A percentile compares a stretch with the other conserved stretches of the same genome.
phyloP scores from a whole-genome alignment of 2,888 invertebrate genomes.

The Odontothrips loti region DNA sequence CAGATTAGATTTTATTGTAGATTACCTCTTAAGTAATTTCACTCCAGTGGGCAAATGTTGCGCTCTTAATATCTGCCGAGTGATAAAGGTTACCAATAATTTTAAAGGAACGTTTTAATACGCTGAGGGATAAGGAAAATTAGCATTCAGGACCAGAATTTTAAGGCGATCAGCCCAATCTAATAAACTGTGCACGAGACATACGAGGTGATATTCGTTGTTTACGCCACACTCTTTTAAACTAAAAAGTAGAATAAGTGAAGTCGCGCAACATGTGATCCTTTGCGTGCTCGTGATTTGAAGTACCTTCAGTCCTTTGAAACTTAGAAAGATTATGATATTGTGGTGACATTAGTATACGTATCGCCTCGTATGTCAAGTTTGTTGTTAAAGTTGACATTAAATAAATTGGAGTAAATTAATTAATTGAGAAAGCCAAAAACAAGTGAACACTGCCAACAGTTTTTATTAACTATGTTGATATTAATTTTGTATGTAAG shows the following conservation, averaged over 20 bases:
- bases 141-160: constrained; percentile 1
- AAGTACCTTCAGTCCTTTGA: neutral
- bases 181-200: neutral
- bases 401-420: neutral
- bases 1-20: neutral
- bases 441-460: constrained; percentile 19
- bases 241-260: neutral
- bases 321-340: constrained; percentile 3
- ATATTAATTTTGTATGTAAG: neutral
- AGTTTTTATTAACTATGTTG: neutral
- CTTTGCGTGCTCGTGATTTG: neutral
- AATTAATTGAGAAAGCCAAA: constrained; percentile 15
- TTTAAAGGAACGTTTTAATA: neutral
- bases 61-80: constrained; percentile 8
- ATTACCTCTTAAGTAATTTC: neutral
- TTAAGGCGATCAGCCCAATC: constrained; percentile 8
- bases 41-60: constrained; percentile 2
- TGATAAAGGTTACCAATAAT: constrained; percentile 19
- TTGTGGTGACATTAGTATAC: neutral
- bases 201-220: constrained; percentile 13
- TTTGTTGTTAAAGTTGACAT: neutral
- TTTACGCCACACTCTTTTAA: neutral
- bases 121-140: neutral
- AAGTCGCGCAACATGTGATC: neutral
- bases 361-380: constrained; percentile 15